Percentiles rank a stretch among this genome's conserved stretches.
These are phyloP conservation scores for Lithophane semibrunnea DNA, from an alignment of 2,888 invertebrate genomes.

Conservation along the genomic window DNA sequence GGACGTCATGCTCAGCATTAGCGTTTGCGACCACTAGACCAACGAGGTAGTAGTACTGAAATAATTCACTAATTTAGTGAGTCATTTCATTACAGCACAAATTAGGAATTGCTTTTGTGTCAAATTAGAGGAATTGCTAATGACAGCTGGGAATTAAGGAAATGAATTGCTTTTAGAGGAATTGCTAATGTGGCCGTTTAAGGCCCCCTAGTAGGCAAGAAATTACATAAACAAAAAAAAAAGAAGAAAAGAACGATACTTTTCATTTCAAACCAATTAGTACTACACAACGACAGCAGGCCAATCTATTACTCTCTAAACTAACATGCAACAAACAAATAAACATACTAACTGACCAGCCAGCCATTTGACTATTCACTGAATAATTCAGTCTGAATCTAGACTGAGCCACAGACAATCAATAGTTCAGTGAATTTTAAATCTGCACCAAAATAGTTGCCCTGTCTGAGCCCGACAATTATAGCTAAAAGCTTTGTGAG, in stretches of 20 bases:
- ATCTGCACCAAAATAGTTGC: constrained; percentile 20
- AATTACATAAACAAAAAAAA: too few relatives aligned
- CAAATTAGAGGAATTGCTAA: too few relatives aligned
- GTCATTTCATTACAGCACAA: too few relatives aligned
- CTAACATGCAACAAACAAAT: not conserved
- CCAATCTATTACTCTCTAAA: not conserved
- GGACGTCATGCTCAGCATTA: not conserved
- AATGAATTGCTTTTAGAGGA: too few relatives aligned
- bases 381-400: constrained; percentile 34
- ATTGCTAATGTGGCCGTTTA: too few relatives aligned
- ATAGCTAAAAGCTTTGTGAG: not conserved
- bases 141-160: too few relatives aligned
- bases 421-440: constrained; percentile 35
- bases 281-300: not conserved
- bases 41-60: not conserved
- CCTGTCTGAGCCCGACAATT: constrained; percentile 1
- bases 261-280: not conserved
- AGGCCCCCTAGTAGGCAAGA: too few relatives aligned
- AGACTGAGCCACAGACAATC: constrained; percentile 20
- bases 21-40: not conserved
- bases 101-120: too few relatives aligned
- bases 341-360: not conserved
- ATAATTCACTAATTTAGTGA: too few relatives aligned
- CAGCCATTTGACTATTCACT: constrained; percentile 2
- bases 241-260: too few relatives aligned